These are phyloP conservation scores for Drosophila fuyamai DNA, from an alignment of 1,140 invertebrate genomes.

Conservation along the genomic window DNA sequence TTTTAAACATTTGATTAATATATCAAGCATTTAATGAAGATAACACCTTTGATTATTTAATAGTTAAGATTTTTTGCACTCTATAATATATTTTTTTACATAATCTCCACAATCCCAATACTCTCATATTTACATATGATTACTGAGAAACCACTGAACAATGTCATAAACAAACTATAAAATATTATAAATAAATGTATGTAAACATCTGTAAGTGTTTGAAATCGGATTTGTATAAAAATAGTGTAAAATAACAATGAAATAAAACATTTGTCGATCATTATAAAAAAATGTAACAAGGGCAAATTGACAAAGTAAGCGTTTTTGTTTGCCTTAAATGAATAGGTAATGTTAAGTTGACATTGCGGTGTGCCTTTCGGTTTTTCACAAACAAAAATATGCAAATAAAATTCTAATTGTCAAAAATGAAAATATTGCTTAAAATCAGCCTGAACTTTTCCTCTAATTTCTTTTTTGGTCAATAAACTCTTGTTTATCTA, in stretches of 20 bases:
- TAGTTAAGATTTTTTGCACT: neutral
- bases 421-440: conserved; percentile 6
- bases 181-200: conserved; percentile 4
- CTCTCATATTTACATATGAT: no score
- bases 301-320: conserved; percentile 2
- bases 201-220: neutral
- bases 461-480: conserved; percentile 10
- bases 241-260: neutral
- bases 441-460: neutral
- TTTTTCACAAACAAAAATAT: neutral
- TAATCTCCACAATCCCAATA: neutral
- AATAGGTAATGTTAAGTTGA: neutral
- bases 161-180: neutral
- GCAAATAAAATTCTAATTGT: neutral
- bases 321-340: neutral
- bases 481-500: neutral
- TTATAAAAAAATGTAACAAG: neutral
- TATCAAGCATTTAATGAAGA: no score
- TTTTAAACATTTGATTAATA: neutral
- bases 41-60: no score
- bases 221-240: conserved; percentile 5
- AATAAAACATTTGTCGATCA: neutral
- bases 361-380: neutral
- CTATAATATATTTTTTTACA: neutral
- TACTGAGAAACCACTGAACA: neutral